Conservation (phyloP, 2,888 invertebrate genomes). For the Acanthosepion lycidas region DNA sequence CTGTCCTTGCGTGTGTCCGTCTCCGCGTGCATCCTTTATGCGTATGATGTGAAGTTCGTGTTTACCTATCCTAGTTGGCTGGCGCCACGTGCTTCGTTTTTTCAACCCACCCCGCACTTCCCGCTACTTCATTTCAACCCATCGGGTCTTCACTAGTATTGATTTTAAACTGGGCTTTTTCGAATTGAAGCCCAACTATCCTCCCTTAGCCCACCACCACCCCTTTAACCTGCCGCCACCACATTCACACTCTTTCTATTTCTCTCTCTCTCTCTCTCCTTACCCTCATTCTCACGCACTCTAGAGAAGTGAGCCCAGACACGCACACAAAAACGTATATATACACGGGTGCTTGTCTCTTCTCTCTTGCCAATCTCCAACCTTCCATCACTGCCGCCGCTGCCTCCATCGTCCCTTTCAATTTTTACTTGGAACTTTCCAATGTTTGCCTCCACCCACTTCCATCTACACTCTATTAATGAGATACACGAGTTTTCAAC, state of each 20-base stretch:
- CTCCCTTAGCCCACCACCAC: too few relatives aligned
- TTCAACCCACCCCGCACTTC: neutral
- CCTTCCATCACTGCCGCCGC: too few relatives aligned
- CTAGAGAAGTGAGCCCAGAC: neutral
- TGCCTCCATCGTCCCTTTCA: neutral
- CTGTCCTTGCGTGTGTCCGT: slow-evolving; percentile 33
- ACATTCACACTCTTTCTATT: too few relatives aligned
- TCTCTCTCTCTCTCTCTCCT: too few relatives aligned
- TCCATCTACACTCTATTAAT: neutral
- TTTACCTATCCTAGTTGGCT: neutral
- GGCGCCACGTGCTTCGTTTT: neutral
- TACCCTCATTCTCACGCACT: neutral
- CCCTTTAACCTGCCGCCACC: too few relatives aligned
- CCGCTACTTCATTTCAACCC: slow-evolving; percentile 14
- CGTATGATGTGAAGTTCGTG: neutral
- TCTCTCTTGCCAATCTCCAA: neutral
- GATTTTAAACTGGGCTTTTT: slow-evolving; percentile 15
- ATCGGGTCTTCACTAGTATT: slow-evolving; percentile 11
- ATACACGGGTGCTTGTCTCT: too few relatives aligned
- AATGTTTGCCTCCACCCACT: neutral
- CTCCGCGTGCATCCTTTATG: neutral
- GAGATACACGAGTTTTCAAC: slow-evolving; percentile 4
- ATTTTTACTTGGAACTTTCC: slow-evolving; percentile 16
- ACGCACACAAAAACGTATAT: too few relatives aligned
- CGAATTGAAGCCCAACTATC: neutral